Evolutionary conservation across 2,797 vertebrate genomes (phyloP).

Genomic region (Falco cherrug): DNA sequence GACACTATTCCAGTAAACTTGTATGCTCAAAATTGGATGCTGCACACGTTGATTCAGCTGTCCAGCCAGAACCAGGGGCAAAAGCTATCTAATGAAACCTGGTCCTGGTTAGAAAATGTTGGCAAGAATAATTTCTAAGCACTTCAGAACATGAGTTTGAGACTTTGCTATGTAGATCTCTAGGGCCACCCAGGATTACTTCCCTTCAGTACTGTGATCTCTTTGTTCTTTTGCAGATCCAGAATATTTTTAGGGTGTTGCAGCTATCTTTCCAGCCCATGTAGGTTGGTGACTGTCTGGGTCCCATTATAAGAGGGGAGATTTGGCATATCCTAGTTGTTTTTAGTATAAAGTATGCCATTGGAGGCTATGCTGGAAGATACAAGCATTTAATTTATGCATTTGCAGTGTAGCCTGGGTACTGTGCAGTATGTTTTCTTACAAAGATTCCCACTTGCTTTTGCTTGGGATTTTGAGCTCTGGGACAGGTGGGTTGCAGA

Average conservation of each 20-base stretch:
- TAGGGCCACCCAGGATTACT: neutral
- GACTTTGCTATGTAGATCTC: neutral
- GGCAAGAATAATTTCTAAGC: neutral
- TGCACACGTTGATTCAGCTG: neutral
- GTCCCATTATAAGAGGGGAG: rapidly evolving
- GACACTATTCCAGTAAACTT: neutral
- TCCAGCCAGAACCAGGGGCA: neutral
- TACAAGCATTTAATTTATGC: neutral
- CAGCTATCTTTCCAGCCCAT: neutral
- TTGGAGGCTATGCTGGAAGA: neutral
- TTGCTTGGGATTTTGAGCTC: neutral
- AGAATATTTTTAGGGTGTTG: neutral
- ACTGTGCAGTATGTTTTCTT: neutral
- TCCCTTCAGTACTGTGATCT: neutral
- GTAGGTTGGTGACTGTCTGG: rapidly evolving
- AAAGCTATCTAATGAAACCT: neutral
- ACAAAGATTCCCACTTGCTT: neutral
- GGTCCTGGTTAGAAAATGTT: neutral
- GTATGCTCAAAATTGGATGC: neutral
- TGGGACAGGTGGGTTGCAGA: neutral
- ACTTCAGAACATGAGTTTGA: neutral
- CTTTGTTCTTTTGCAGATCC: neutral
- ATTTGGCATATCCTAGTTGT: neutral
- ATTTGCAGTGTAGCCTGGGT: neutral
- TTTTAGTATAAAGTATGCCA: neutral